Evolutionary conservation across 2,113 vertebrate genomes (phyloP).

Genomic region (Thymallus thymallus): DNA sequence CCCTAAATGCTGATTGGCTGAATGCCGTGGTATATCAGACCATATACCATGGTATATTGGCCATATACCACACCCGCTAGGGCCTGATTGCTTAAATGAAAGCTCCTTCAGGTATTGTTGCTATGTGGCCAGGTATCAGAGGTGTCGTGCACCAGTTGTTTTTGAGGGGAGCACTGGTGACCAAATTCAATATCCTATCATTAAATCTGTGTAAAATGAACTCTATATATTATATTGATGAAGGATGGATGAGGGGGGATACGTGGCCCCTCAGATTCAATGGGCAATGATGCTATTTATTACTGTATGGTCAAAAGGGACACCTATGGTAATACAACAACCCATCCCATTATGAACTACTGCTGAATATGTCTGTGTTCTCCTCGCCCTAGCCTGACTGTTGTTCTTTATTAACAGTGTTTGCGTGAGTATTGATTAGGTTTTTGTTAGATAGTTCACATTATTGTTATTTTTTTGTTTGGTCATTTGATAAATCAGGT

Average conservation of each 20-base stretch:
- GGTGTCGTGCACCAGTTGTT: background rate
- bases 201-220: too few species aligned
- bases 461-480: conserved; percentile 46
- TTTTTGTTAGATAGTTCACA: conserved; percentile 49
- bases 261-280: too few species aligned
- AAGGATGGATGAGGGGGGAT: too few species aligned
- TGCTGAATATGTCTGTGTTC: background rate
- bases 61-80: too few species aligned
- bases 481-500: conserved; percentile 62
- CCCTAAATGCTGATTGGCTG: too few species aligned
- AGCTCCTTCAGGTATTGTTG: background rate
- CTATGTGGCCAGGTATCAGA: background rate
- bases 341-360: background rate
- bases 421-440: conserved; percentile 34
- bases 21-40: too few species aligned
- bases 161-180: background rate
- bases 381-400: background rate
- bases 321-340: background rate
- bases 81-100: too few species aligned
- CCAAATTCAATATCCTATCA: too few species aligned
- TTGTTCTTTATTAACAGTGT: background rate
- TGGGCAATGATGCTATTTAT: too few species aligned
- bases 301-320: background rate
- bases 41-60: too few species aligned
- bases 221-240: too few species aligned